phyloP scores from a whole-genome alignment of 2,888 invertebrate genomes.

The Pheosia gnoma region DNA sequence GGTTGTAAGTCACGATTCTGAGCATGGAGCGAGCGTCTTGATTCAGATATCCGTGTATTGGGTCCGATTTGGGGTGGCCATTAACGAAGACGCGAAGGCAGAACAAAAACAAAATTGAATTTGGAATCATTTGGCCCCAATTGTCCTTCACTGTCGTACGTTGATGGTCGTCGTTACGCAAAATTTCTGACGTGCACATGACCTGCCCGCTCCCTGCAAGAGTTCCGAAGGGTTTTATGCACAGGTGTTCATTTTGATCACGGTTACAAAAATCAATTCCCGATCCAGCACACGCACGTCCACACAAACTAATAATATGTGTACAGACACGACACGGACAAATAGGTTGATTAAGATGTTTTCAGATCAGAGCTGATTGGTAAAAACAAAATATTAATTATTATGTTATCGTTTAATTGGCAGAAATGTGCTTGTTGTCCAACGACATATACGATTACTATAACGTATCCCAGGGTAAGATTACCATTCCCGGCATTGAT shows the following conservation, averaged over 20 bases:
- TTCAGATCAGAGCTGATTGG: conserved; percentile 29
- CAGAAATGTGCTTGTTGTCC: conserved; percentile 92
- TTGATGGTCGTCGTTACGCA: conserved; percentile 37
- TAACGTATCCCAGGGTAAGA: conserved; percentile 98
- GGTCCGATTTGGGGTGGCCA: conserved; percentile 24
- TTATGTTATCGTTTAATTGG: conserved; percentile 61
- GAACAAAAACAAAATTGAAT: background rate
- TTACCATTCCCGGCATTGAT: conserved; percentile 96
- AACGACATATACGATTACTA: conserved; percentile 96
- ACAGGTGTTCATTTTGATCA: conserved; percentile 62
- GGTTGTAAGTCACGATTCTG: conserved; percentile 89
- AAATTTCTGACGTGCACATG: conserved; percentile 75
- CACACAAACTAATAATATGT: conserved; percentile 61
- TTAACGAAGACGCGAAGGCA: background rate
- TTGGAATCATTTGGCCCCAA: background rate
- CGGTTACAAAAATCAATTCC: conserved; percentile 42
- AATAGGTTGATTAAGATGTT: conserved; percentile 41
- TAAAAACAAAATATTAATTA: conserved; percentile 33
- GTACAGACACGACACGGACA: conserved; percentile 54
- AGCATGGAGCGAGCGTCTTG: conserved; percentile 77
- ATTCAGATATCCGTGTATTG: conserved; percentile 67
- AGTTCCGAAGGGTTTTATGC: conserved; percentile 72
- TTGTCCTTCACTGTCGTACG: conserved; percentile 13
- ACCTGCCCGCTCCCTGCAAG: conserved; percentile 75
- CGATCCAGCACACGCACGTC: conserved; percentile 69